Evolutionary conservation across 2,113 vertebrate species (phyloP), one percentile per base, ranked within the genome.

Genomic region (Telmatochromis sp.): DNA sequence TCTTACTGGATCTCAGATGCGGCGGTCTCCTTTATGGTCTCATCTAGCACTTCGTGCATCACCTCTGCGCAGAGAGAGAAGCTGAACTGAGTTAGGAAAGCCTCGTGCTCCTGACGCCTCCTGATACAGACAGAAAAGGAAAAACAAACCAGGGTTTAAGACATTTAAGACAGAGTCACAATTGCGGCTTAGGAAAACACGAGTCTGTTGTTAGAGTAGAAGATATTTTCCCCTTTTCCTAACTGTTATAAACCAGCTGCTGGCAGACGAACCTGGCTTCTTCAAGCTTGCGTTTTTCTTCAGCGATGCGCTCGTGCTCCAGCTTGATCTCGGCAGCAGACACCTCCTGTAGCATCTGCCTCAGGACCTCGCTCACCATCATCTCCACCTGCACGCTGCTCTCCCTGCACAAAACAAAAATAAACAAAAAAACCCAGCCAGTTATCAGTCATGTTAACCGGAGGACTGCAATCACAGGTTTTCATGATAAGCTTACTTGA

Each of bases 211-310:
- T 8, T 7, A 3, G 26, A 19, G 42, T n/a, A 0, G 42, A 31
- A 12, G 26, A 78, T 78, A 47, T 47, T 17, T 49, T 78, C 6
- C 42, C 15, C 23, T 49, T 31, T 78, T 78, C 26, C 14, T 51
- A 51, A 78, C 26, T 8, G n/a, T 42, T 17, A 9, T 12, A n/a
- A 83, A 54, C 33, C 19, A 65, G 33, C 40, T 7, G 8, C 8
- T 3, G 4, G 14, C 10, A 60, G 7, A 91, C 93, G 1, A 8
- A 97, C 99, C 98, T 97, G 85, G 97, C 96, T 89, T 98, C 97
- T 90, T 98, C 97, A 5, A 96, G 95, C 87, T 81, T 96, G 49
- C 95, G 96, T 75, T 93, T 96, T 60, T 98, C 97, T 82, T 97
- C 97, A 13, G 95, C 94, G 3, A 97, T 90, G 1, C 96, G 96